phyloP scores from a whole-genome alignment of 2,888 invertebrate genomes.

The Pachliopta kotzebuea region DNA sequence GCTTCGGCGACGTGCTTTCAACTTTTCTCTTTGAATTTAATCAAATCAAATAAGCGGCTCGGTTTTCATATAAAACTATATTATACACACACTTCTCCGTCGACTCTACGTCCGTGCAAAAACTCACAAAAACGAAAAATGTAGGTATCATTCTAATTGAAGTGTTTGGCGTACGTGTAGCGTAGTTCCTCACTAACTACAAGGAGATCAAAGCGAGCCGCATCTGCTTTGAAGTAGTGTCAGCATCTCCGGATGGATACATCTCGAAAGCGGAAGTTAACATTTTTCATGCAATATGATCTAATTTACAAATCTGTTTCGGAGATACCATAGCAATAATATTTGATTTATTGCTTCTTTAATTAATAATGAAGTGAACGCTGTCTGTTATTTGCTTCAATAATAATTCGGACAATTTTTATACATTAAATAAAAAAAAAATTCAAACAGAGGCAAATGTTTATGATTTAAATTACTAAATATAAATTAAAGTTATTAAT shows the following conservation, averaged over 20 bases:
- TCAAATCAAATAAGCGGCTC: conserved; percentile 66
- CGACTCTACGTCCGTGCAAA: conserved; percentile 46
- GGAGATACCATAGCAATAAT: not conserved
- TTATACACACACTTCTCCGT: conserved; percentile 54
- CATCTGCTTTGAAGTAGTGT: conserved; percentile 62
- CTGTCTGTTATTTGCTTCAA: too few relatives aligned
- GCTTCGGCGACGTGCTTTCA: conserved; percentile 62
- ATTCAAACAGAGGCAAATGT: too few relatives aligned
- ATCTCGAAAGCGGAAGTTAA: conserved; percentile 44
- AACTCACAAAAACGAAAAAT: conserved; percentile 52
- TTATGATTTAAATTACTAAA: too few relatives aligned
- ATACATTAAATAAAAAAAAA: too few relatives aligned
- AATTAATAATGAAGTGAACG: too few relatives aligned
- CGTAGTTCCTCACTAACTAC: conserved; percentile 59
- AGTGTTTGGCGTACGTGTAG: conserved; percentile 52
- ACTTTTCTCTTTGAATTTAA: conserved; percentile 68
- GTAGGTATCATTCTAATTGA: conserved; percentile 56
- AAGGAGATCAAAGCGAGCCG: conserved; percentile 64
- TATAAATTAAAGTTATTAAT: too few relatives aligned
- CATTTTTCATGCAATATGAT: conserved; percentile 36
- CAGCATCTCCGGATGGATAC: conserved; percentile 33
- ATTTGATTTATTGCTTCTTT: too few relatives aligned
- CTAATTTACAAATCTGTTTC: not conserved
- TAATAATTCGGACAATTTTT: too few relatives aligned
- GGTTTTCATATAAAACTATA: conserved; percentile 59